Conservation (phyloP, 1,140 invertebrate genomes). For the Micrasema longulum region DNA sequence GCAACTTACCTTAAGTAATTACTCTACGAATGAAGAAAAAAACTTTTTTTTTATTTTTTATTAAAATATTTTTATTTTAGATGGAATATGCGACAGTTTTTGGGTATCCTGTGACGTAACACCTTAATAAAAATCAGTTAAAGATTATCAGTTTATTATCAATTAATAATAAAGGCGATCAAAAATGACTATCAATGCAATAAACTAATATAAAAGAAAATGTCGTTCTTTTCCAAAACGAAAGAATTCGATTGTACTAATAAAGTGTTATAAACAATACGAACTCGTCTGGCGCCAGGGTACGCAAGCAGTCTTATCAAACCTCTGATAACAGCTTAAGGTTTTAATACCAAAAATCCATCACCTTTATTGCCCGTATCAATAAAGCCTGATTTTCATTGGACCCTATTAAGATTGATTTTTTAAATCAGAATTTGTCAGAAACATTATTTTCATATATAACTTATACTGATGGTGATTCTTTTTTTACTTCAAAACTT, state of each 20-base stretch:
- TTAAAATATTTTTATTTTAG: no score
- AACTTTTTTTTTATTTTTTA: no score
- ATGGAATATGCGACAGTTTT: no score
- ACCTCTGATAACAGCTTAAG: constrained; percentile 1
- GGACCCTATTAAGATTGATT: no score
- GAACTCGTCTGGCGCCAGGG: constrained; percentile 20
- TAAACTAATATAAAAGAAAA: constrained; percentile 6
- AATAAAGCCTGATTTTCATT: no score
- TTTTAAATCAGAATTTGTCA: no score
- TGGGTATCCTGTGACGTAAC: background rate
- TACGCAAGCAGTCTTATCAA: constrained; percentile 15
- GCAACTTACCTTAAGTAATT: no score
- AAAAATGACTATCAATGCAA: constrained; percentile 19
- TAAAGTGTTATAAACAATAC: constrained; percentile 19
- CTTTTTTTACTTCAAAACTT: no score
- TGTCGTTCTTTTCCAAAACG: constrained; percentile 14
- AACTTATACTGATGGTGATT: no score
- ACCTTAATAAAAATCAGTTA: constrained; percentile 22
- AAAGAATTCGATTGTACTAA: constrained; percentile 15
- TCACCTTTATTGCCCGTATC: constrained; percentile 13
- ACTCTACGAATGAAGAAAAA: no score
- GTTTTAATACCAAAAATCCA: constrained; percentile 8
- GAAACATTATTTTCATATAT: no score
- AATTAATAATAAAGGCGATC: constrained; percentile 31
- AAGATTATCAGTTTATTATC: background rate